These are phyloP conservation scores for Orthonyx spaldingii DNA, from an alignment of 2,113 vertebrate species.

Conservation along the genomic window DNA sequence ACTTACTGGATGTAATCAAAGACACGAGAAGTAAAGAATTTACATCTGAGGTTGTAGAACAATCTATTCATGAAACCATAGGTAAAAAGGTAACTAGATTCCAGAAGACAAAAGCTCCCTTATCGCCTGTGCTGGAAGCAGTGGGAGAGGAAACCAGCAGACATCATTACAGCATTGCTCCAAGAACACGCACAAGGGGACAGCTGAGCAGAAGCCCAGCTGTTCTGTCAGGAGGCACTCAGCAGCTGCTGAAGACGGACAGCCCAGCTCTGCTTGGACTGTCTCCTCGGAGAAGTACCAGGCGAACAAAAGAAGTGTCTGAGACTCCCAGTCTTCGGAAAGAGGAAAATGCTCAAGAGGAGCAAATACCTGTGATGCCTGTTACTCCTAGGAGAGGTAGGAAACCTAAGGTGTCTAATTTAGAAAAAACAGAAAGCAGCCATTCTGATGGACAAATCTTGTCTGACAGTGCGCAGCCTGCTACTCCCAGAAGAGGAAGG, in stretches of 20 bases:
- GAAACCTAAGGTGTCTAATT: slow-evolving; percentile 14
- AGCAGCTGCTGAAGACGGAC: neutral
- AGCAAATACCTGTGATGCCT: slow-evolving; percentile 11
- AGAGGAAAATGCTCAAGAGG: slow-evolving; percentile 21
- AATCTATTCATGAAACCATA: slow-evolving; percentile 56
- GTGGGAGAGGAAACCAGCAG: neutral
- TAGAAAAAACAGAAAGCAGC: neutral
- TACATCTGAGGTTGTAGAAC: slow-evolving; percentile 58
- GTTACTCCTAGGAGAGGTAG: slow-evolving; percentile 71
- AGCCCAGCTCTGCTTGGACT: slow-evolving; percentile 7
- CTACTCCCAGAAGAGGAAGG: slow-evolving; percentile 42
- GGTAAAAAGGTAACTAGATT: slow-evolving; percentile 45
- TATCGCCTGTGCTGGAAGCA: slow-evolving; percentile 29
- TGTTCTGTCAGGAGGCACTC: neutral
- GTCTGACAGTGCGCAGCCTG: fast-evolving
- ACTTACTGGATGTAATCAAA: slow-evolving; percentile 72
- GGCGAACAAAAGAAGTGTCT: slow-evolving; percentile 48
- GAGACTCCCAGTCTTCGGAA: neutral
- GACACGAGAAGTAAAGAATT: slow-evolving; percentile 75
- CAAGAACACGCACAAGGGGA: slow-evolving; percentile 44
- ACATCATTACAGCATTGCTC: neutral
- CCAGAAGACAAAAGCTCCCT: neutral
- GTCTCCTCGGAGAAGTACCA: slow-evolving; percentile 71
- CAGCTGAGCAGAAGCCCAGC: neutral
- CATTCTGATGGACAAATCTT: neutral